These are phyloP conservation scores for Alligator sinensis DNA, from an alignment of 2,113 vertebrate genomes.

Conservation along the genomic window DNA sequence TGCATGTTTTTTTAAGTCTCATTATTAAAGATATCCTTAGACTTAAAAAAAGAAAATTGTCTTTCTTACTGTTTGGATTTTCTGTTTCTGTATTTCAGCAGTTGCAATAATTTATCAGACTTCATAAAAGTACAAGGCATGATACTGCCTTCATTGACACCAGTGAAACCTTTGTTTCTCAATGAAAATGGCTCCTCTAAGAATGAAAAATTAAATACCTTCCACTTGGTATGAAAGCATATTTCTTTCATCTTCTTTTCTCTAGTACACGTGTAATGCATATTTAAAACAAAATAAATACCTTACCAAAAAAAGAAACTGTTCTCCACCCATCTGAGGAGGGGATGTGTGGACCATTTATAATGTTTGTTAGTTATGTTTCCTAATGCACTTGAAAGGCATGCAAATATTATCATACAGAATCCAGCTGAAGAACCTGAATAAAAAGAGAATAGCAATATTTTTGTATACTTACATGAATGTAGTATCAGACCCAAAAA, in stretches of 20 bases:
- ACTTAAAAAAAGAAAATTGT: background rate
- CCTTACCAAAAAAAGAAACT: constrained; percentile 25
- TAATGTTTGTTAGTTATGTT: constrained; percentile 39
- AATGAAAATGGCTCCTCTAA: background rate
- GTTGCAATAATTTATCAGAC: background rate
- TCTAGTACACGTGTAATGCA: background rate
- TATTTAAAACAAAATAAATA: constrained; percentile 14
- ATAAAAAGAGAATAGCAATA: background rate
- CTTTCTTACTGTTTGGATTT: background rate
- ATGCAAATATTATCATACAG: constrained; percentile 34
- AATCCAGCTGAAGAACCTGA: constrained; percentile 35
- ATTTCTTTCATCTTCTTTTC: background rate
- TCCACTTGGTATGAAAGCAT: background rate
- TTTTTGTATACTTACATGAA: background rate
- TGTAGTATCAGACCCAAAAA: background rate
- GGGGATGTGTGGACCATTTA: background rate
- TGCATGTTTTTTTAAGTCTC: background rate
- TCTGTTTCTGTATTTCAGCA: background rate
- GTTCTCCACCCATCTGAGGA: background rate
- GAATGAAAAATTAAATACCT: background rate
- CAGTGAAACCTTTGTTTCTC: background rate
- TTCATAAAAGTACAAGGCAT: background rate
- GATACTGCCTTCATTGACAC: background rate
- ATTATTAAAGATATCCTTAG: background rate
- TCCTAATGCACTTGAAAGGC: background rate